phyloP scores from a whole-genome alignment of 1,140 invertebrate species.

The Brachionus paranguensis region DNA sequence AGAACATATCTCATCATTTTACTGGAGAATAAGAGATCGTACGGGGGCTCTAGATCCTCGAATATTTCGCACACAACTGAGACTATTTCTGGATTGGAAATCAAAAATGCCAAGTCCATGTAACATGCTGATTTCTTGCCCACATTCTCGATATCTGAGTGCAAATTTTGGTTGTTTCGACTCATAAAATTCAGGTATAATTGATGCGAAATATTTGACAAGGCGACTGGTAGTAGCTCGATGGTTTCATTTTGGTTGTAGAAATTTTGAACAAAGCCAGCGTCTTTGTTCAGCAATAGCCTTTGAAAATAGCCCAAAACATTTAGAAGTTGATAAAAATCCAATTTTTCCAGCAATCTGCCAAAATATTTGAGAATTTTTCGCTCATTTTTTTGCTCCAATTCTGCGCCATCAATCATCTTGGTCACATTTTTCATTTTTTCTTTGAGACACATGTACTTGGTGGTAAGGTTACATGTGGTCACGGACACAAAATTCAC shows the following conservation, averaged over 20 bases:
- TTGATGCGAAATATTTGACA: background rate
- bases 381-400: background rate
- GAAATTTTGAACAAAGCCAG: background rate
- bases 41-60: background rate
- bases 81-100: background rate
- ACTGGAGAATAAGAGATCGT: background rate
- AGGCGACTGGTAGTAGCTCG: too few species aligned
- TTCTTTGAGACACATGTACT: background rate
- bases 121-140: background rate
- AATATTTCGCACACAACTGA: background rate
- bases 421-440: background rate
- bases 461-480: background rate
- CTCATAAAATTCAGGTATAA: background rate
- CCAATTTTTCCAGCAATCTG: background rate
- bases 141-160: background rate
- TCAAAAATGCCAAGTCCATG: background rate
- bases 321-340: background rate
- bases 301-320: background rate
- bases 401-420: background rate
- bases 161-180: background rate
- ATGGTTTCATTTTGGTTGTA: background rate
- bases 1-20: background rate
- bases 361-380: background rate
- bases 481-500: slow-evolving; percentile 12
- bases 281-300: background rate